Conservation (phyloP, 2,888 invertebrate species). For the Drosophila multiciliata region DNA sequence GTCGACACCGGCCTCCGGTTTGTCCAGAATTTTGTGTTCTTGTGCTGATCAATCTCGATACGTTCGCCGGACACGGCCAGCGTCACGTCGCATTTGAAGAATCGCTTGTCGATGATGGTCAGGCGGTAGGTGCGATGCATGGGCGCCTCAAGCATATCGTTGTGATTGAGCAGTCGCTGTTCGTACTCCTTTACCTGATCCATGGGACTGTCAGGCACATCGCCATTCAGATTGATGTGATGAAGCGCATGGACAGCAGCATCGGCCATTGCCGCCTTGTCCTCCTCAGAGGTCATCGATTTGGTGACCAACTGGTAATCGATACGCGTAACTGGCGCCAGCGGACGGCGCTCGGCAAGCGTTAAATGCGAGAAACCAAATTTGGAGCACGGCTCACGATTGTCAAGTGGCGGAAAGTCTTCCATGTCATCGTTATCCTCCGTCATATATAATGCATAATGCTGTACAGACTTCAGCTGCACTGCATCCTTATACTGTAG, state of each 20-base stretch:
- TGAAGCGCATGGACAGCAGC: constrained; percentile 76
- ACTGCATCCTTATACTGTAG: constrained; percentile 88
- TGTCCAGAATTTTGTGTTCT: constrained; percentile 88
- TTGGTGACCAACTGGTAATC: constrained; percentile 81
- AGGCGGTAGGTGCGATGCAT: constrained; percentile 93
- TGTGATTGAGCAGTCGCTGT: constrained; percentile 89
- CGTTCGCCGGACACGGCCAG: constrained; percentile 95
- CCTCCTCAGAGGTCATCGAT: constrained; percentile 85
- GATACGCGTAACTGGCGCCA: constrained; percentile 79
- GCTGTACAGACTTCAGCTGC: constrained; percentile 87
- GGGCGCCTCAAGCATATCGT: constrained; percentile 93
- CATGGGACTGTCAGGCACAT: constrained; percentile 59
- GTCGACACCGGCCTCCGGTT: constrained; percentile 93
- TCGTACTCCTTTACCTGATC: constrained; percentile 85
- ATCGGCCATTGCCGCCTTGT: constrained; percentile 78
- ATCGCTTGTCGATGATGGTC: constrained; percentile 91
- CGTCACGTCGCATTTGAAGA: constrained; percentile 93
- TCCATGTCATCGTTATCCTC: constrained; percentile 96
- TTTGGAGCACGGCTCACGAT: constrained; percentile 94
- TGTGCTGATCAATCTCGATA: constrained; percentile 93
- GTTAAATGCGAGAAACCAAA: constrained; percentile 96
- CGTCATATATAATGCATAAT: constrained; percentile 96
- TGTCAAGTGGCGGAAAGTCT: constrained; percentile 96
- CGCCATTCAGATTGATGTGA: constrained; percentile 65
- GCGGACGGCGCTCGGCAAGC: constrained; percentile 89